A percentile compares a stretch with the other conserved stretches of the same genome.
Evolutionary conservation across 2,113 vertebrate species (phyloP).

Genomic region (Accipiter virgatus): DNA sequence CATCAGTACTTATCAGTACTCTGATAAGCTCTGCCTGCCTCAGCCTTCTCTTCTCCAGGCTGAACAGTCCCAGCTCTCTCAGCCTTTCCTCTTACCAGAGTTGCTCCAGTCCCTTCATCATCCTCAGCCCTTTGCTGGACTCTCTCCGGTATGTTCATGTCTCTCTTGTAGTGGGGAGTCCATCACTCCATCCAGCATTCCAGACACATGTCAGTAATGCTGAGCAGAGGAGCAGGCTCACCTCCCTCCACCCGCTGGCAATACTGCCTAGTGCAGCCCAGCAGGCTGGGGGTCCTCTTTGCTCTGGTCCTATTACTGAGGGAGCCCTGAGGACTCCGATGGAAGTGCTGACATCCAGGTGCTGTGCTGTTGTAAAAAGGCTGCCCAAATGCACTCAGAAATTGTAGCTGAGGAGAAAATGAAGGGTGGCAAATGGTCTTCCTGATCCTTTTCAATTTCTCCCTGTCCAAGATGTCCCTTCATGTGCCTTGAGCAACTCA

Average conservation of each 20-base stretch:
- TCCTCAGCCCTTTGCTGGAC: not conserved
- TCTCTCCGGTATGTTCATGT: not conserved
- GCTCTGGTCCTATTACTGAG: not conserved
- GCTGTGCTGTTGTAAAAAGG: not conserved
- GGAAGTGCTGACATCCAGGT: not conserved
- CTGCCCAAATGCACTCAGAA: not conserved
- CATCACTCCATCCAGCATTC: not conserved
- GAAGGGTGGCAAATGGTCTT: not conserved
- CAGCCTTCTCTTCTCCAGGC: not conserved
- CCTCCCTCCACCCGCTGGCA: not conserved
- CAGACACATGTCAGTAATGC: not conserved
- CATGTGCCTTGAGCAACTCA: not conserved
- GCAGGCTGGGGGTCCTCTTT: not conserved
- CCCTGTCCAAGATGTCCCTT: not conserved
- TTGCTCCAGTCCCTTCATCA: not conserved
- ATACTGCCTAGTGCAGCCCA: not conserved
- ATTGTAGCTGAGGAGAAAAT: not conserved
- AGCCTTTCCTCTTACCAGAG: not conserved
- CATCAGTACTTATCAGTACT: fast-evolving
- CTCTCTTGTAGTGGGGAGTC: not conserved
- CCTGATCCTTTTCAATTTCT: not conserved
- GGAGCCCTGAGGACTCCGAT: not conserved
- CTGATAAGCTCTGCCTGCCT: not conserved
- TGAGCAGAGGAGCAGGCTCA: not conserved
- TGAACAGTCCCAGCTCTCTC: not conserved